Conservation (phyloP, 2,888 invertebrate genomes). For the Hermaeophaga mercurialis region DNA sequence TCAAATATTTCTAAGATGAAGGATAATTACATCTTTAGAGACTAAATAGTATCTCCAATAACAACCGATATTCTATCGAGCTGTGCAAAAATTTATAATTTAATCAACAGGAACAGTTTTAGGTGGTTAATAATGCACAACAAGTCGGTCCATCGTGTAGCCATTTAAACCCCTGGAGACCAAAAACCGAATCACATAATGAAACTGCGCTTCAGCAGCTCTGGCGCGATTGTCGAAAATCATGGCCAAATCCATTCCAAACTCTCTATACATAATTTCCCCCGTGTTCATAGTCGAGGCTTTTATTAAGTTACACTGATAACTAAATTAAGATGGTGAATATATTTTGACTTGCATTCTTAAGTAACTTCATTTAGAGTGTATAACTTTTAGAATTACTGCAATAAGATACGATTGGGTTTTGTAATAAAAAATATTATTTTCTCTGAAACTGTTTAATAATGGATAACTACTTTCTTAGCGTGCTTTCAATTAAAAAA, state of each 20-base stretch:
- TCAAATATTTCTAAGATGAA: too few species aligned
- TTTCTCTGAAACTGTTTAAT: too few species aligned
- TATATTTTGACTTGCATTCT: constrained; percentile 24
- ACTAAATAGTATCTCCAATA: too few species aligned
- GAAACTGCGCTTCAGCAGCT: constrained; percentile 36
- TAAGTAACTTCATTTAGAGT: too few species aligned
- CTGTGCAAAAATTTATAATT: constrained; percentile 21
- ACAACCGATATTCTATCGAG: constrained; percentile 2
- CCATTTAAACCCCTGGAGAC: constrained; percentile 26
- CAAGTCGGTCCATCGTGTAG: constrained; percentile 21
- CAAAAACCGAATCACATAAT: constrained; percentile 35
- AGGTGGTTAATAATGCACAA: constrained; percentile 21
- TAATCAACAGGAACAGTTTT: constrained; percentile 21
- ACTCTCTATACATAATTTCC: constrained; percentile 44
- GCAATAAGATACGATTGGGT: too few species aligned
- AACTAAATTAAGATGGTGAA: constrained; percentile 38
- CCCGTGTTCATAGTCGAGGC: constrained; percentile 39
- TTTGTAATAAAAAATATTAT: too few species aligned
- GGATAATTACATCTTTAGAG: too few species aligned
- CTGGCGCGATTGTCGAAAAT: constrained; percentile 39
- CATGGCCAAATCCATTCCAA: constrained; percentile 40
- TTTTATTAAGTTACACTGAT: constrained; percentile 36
- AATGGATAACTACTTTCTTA: too few species aligned
- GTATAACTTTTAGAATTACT: too few species aligned
- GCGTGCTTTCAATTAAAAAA: too few species aligned